These are phyloP conservation scores for Sigmodon hispidus DNA, from an alignment of 2,113 vertebrate genomes.

Conservation along the genomic window DNA sequence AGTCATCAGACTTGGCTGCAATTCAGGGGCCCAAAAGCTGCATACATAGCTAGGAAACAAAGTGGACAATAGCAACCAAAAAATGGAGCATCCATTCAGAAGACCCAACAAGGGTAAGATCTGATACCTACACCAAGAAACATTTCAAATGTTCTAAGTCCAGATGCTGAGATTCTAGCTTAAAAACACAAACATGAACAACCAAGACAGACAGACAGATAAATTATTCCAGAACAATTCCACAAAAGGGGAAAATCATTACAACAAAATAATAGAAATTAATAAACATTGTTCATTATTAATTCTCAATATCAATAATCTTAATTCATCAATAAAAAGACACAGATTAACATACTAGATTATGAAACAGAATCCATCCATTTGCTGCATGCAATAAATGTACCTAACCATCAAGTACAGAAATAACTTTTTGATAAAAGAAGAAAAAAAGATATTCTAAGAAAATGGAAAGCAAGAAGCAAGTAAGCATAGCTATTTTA, in stretches of 20 bases:
- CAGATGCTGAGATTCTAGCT: neutral
- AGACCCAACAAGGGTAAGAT: neutral
- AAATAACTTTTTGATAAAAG: neutral
- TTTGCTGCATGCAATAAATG: neutral
- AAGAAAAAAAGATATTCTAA: neutral
- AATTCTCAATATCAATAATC: neutral
- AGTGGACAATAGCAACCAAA: neutral
- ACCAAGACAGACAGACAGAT: neutral
- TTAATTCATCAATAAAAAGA: neutral
- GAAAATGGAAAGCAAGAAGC: neutral
- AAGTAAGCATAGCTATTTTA: neutral
- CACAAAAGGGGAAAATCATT: neutral
- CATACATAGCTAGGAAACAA: neutral
- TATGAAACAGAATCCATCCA: neutral
- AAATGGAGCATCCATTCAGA: neutral
- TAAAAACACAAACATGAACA: neutral
- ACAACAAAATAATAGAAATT: neutral
- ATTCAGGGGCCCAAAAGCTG: neutral
- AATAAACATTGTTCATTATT: neutral
- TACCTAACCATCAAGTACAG: neutral
- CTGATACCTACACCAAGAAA: neutral
- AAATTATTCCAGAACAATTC: neutral
- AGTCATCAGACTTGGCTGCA: neutral
- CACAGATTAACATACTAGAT: neutral
- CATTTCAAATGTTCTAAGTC: neutral